phyloP scores from a whole-genome alignment of 92 coral and sea anemone species.

The Umimayanthus kanabou region DNA sequence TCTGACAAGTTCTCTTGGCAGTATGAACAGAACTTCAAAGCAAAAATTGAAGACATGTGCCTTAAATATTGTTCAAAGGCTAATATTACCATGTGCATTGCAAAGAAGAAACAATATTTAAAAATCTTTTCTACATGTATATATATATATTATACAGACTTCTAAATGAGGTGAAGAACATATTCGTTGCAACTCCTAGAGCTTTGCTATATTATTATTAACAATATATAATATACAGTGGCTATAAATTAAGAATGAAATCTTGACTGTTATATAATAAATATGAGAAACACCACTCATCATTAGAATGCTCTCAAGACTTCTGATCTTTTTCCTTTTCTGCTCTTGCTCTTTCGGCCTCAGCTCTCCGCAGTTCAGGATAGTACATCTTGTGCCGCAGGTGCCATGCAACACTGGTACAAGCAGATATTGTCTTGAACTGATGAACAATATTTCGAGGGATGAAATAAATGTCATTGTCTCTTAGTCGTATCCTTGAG shows the following conservation, averaged over 20 bases:
- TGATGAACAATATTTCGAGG: slow-evolving; percentile 97
- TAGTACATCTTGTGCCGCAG: slow-evolving; percentile 94
- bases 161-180: neutral
- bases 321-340: slow-evolving; percentile 15
- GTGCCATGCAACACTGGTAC: slow-evolving; percentile 98
- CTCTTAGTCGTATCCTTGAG: slow-evolving; percentile 75
- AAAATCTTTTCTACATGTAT: slow-evolving; percentile 34
- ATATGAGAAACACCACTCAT: slow-evolving; percentile 1
- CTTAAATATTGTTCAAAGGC: slow-evolving; percentile 26
- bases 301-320: neutral
- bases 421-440: slow-evolving; percentile 93
- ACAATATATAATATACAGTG: slow-evolving; percentile 13
- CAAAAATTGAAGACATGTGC: too few species aligned
- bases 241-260: slow-evolving; percentile 32
- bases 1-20: too few species aligned
- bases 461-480: slow-evolving; percentile 96
- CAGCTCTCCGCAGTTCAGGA: slow-evolving; percentile 58
- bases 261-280: slow-evolving; percentile 6
- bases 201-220: slow-evolving; percentile 27
- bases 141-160: slow-evolving; percentile 10
- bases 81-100: neutral
- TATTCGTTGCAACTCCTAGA: neutral
- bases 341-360: slow-evolving; percentile 20
- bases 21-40: too few species aligned
- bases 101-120: slow-evolving; percentile 16